Evolutionary conservation across 2,113 vertebrate species (phyloP), one percentile per base, ranked within the genome.

Genomic region (Nycticryphes semicollaris): DNA sequence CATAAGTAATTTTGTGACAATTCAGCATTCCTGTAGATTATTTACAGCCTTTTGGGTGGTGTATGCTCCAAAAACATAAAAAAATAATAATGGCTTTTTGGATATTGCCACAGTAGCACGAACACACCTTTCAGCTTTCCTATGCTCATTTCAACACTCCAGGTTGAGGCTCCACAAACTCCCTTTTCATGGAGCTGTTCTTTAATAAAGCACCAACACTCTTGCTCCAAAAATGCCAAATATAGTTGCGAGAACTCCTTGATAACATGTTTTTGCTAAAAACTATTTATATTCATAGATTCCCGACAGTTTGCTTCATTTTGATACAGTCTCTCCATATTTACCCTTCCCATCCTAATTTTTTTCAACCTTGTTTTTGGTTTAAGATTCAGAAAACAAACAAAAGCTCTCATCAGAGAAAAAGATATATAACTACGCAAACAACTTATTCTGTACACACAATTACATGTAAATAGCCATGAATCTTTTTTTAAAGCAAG

Each of bases 141-240:
- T 72, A 4, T 41, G 41, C 86, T 92, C 69, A 39, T 96, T 96
- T 96, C 97, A 97, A 95, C 94, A 93, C 87, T 95, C 45, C 67
- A 90, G 68, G 9, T 48, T 90, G 74, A 94, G 81, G 89, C 72
- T 91, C 78, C 93, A 87, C 92, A 95, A 94, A 95, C 80, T 91
- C 81, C 87, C 87, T 96, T 96, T 96, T 70, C 94, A 95, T 5
- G 0, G 89, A 87, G 24, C 83, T 93, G 86, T 90, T 96, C 63
- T 95, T 97, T 95, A 96, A 96, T 89, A 94, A 97, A 98, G 97
- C 81, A 93, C 97, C 94, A 97, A 96, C 94, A 93, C 93, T 97
- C 97, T 91, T 98, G 97, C 95, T 98, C 97, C 97, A 93, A 96
- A 98, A 98, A 97, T 97, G 97, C 98, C 97, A 98, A 97, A 98